Percentiles rank a stretch among this genome's conserved stretches.
These are phyloP conservation scores for Alouatta palliata DNA, from an alignment of 2,113 vertebrate genomes.

Conservation along the genomic window DNA sequence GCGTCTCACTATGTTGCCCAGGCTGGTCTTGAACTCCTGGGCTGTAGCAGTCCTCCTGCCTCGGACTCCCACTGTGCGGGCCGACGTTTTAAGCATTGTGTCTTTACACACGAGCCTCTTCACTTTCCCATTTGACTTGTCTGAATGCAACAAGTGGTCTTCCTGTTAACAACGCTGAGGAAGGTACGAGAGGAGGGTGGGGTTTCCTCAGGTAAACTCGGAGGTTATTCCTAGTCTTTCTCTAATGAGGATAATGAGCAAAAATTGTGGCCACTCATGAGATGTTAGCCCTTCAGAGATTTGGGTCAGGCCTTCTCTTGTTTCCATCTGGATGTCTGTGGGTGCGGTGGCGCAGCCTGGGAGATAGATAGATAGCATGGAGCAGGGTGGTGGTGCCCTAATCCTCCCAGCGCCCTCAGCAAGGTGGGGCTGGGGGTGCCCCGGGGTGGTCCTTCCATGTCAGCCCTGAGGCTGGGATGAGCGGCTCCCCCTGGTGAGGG, in stretches of 20 bases:
- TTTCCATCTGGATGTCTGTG: neutral
- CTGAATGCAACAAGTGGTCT: neutral
- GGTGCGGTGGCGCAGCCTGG: fast-evolving
- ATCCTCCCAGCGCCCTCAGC: too few species aligned
- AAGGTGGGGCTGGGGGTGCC: too few species aligned
- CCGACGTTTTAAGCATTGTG: too few species aligned
- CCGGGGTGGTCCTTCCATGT: too few species aligned
- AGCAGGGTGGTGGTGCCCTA: neutral
- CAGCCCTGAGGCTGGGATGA: neutral
- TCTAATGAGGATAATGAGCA: neutral
- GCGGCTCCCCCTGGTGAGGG: neutral
- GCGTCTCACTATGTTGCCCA: too few species aligned
- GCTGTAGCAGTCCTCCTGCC: too few species aligned
- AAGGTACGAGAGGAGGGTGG: neutral
- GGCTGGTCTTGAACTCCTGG: too few species aligned
- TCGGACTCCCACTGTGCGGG: too few species aligned
- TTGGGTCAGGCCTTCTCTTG: neutral
- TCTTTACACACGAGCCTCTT: too few species aligned
- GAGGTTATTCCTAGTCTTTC: too few species aligned
- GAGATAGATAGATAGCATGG: neutral
- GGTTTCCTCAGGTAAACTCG: neutral
- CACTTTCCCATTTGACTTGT: too few species aligned
- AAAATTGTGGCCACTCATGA: neutral
- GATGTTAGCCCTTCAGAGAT: too few species aligned
- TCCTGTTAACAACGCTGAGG: neutral